Percentiles rank a stretch among this genome's conserved stretches.
Evolutionary conservation across 2,888 invertebrate species (phyloP).

Genomic region (Clitarchus hookeri): DNA sequence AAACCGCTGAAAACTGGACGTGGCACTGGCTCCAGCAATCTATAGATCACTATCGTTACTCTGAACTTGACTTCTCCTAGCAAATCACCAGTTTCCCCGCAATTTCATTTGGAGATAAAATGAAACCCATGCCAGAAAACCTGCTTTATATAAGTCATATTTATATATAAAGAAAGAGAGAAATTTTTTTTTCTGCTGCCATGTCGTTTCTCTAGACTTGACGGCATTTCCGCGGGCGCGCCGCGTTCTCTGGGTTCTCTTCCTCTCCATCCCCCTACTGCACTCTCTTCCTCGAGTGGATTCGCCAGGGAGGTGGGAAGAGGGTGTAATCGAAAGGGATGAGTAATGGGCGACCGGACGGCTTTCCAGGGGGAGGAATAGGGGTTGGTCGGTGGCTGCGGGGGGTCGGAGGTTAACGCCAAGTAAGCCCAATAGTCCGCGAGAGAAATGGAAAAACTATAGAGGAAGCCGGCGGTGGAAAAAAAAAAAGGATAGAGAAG

Average conservation of each 20-base stretch:
- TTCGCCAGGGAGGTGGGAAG: background rate
- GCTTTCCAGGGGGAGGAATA: background rate
- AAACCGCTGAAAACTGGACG: background rate
- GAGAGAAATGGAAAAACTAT: constrained; percentile 14
- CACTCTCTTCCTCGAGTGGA: background rate
- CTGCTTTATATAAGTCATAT: constrained; percentile 10
- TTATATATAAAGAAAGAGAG: too few species aligned
- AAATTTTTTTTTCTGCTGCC: too few species aligned
- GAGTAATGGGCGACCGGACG: constrained; percentile 14
- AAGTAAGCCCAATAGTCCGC: constrained; percentile 5
- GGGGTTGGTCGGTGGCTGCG: background rate
- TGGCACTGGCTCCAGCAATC: background rate
- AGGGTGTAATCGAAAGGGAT: constrained; percentile 9
- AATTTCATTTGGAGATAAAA: background rate
- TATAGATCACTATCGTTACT: background rate
- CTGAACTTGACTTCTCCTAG: background rate
- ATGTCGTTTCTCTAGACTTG: background rate
- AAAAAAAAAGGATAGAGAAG: background rate
- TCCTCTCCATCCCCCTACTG: background rate
- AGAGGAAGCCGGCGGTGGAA: background rate
- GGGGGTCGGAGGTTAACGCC: background rate
- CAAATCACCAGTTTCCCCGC: background rate
- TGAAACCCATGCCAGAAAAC: background rate
- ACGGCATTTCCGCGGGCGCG: background rate
- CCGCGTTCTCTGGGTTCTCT: background rate